These are phyloP conservation scores for Apostichopus californicus DNA, from an alignment of 35 echinoderm and acorn worm species.

Conservation along the genomic window DNA sequence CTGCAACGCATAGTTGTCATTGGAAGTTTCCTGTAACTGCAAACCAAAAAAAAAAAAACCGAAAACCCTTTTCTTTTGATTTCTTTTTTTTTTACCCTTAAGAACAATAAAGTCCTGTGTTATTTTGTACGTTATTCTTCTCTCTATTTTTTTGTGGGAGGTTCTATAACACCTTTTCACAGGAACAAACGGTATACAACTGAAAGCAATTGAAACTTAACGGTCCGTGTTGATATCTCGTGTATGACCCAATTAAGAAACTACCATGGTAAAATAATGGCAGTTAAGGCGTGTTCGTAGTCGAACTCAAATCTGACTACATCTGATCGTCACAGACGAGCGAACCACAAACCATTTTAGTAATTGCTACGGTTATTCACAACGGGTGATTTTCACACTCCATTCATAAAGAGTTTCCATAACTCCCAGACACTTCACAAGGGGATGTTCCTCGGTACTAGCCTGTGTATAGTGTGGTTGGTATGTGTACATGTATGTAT, in stretches of 20 bases:
- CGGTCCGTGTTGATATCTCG: background rate
- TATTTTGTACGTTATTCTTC: background rate
- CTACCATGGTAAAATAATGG: background rate
- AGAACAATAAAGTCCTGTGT: background rate
- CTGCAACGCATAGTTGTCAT: too few species aligned
- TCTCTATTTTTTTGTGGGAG: background rate
- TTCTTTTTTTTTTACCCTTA: too few species aligned
- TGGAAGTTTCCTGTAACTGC: too few species aligned
- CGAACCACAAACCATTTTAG: constrained; percentile 24
- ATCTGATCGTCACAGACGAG: background rate
- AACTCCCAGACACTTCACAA: too few species aligned
- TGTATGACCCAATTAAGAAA: background rate
- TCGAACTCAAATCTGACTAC: background rate
- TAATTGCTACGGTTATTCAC: background rate
- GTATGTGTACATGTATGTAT: too few species aligned
- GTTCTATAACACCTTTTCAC: background rate
- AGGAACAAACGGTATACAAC: background rate
- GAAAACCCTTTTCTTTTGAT: too few species aligned
- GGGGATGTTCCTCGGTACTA: too few species aligned
- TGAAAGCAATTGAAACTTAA: background rate
- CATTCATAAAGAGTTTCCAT: too few species aligned
- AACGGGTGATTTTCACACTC: too few species aligned
- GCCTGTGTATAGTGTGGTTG: too few species aligned
- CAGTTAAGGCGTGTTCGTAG: background rate
- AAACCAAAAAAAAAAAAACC: too few species aligned